These are phyloP conservation scores for Hirudinaria manillensis DNA, from an alignment of 2,888 invertebrate genomes.

Conservation along the genomic window DNA sequence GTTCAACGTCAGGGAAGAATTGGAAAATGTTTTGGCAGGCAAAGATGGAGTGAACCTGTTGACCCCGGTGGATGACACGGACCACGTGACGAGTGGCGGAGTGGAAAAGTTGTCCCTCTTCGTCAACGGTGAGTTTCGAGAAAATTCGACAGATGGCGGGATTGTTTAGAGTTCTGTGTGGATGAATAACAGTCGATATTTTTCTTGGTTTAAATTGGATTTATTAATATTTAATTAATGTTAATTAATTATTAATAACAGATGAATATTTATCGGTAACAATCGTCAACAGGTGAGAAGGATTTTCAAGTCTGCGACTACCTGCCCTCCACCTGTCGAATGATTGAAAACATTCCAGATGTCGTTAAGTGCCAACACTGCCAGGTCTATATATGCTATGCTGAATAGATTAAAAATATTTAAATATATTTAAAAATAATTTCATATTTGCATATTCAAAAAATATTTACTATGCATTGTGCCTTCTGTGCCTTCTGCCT, in stretches of 20 bases:
- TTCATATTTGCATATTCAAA: background rate
- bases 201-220: too few relatives aligned
- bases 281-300: background rate
- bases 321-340: constrained; percentile 6
- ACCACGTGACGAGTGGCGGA: background rate
- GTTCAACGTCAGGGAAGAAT: background rate
- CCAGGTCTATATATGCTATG: background rate
- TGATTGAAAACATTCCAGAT: constrained; percentile 12
- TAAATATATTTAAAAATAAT: background rate
- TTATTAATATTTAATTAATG: too few relatives aligned
- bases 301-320: background rate
- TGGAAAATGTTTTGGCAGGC: background rate
- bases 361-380: background rate
- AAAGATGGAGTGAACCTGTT: background rate
- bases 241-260: too few relatives aligned
- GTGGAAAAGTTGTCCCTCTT: too few relatives aligned
- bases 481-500: too few relatives aligned
- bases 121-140: too few relatives aligned
- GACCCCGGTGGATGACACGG: background rate
- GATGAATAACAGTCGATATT: too few relatives aligned
- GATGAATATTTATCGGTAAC: too few relatives aligned
- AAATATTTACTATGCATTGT: too few relatives aligned
- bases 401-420: background rate
- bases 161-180: too few relatives aligned
- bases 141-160: too few relatives aligned